phyloP scores from a whole-genome alignment of 2,888 invertebrate genomes.

The Chironomus riparius region DNA sequence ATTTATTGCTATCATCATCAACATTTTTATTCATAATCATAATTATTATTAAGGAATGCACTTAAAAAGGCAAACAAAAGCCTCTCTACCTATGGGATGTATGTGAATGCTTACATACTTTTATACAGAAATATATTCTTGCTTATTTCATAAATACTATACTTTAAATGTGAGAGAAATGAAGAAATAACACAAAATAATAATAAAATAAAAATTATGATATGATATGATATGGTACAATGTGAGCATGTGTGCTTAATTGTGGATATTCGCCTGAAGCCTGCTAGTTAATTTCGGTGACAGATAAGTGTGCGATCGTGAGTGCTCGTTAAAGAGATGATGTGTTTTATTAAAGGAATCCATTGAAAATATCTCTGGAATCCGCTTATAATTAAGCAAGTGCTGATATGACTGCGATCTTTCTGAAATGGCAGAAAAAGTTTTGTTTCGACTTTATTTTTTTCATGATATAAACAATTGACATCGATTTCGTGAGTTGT shows the following conservation, averaged over 20 bases:
- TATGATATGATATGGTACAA: neutral
- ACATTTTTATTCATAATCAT: conserved; percentile 15
- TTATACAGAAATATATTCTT: neutral
- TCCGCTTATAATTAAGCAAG: conserved; percentile 8
- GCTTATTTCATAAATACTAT: neutral
- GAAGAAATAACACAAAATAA: neutral
- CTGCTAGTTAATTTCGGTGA: neutral
- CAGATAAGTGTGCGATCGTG: conserved; percentile 15
- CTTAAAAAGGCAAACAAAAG: neutral
- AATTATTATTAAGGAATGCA: conserved; percentile 11
- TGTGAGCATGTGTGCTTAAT: neutral
- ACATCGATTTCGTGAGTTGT: conserved; percentile 10
- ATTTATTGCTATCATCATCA: neutral
- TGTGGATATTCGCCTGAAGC: neutral
- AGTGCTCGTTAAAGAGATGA: neutral
- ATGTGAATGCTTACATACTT: neutral
- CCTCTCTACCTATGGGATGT: neutral
- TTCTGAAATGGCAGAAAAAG: neutral
- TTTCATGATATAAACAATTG: neutral
- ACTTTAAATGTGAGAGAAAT: neutral
- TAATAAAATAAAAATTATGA: neutral
- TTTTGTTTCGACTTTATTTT: neutral
- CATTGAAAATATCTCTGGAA: conserved; percentile 2
- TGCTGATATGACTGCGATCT: conserved; percentile 10
- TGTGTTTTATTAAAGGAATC: conserved; percentile 11